Conservation (phyloP, 2,113 vertebrate species). For the Asarcornis scutulata region DNA sequence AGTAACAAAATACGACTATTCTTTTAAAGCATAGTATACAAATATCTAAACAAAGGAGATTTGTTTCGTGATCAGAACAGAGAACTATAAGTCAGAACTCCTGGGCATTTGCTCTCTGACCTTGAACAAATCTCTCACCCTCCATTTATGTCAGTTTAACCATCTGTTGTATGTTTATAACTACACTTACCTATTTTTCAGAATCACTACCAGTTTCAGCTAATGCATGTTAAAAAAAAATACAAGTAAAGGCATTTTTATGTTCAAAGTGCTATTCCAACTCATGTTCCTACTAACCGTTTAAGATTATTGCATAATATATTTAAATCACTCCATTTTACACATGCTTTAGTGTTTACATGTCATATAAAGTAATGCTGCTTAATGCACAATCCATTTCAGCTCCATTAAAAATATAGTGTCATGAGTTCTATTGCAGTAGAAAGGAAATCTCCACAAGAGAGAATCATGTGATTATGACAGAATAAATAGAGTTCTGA, state of each 20-base stretch:
- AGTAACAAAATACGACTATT: neutral
- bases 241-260: neutral
- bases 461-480: neutral
- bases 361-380: neutral
- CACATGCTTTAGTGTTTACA: neutral
- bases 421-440: neutral
- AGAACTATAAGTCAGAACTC: neutral
- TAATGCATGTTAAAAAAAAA: neutral
- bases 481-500: slow-evolving; percentile 1
- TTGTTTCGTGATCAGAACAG: slow-evolving; percentile 31
- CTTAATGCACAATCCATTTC: slow-evolving; percentile 4
- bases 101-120: slow-evolving; percentile 59
- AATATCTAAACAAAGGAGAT: slow-evolving; percentile 34
- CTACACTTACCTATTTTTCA: slow-evolving; percentile 43
- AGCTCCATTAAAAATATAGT: slow-evolving; percentile 19
- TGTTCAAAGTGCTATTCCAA: neutral
- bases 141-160: slow-evolving; percentile 41
- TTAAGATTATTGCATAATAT: neutral
- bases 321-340: slow-evolving; percentile 15
- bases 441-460: neutral
- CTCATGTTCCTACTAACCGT: neutral
- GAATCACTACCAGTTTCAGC: slow-evolving; percentile 26
- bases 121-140: slow-evolving; percentile 42
- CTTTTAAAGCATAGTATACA: neutral
- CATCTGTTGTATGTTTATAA: slow-evolving; percentile 47